Conservation (phyloP, 2,888 invertebrate genomes). For the Drosophila recens region DNA sequence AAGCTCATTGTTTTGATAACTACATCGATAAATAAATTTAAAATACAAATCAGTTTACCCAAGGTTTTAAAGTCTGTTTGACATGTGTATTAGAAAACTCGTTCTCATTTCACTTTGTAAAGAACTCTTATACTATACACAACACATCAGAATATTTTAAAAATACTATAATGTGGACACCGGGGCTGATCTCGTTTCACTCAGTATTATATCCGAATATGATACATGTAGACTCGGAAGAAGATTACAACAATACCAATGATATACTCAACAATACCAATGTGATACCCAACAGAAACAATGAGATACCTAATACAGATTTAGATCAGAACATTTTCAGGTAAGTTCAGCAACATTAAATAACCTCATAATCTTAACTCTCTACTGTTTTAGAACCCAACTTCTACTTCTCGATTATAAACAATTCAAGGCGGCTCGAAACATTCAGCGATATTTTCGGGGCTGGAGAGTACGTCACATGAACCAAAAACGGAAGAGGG, state of each 20-base stretch:
- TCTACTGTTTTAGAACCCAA: slow-evolving; percentile 3
- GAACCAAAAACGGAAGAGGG: background rate
- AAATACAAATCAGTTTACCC: background rate
- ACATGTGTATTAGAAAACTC: background rate
- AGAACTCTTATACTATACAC: background rate
- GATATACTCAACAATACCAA: background rate
- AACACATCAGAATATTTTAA: background rate
- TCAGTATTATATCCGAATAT: background rate
- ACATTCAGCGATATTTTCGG: slow-evolving; percentile 71
- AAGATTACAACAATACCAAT: background rate
- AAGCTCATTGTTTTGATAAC: no score
- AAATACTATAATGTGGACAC: background rate
- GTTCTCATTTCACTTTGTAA: background rate
- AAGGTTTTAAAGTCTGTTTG: background rate
- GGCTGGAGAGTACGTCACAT: slow-evolving; percentile 52
- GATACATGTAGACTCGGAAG: background rate
- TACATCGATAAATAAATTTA: background rate
- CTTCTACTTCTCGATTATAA: slow-evolving; percentile 64
- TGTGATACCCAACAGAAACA: no score
- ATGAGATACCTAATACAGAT: background rate
- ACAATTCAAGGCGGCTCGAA: slow-evolving; percentile 75
- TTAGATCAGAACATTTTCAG: background rate
- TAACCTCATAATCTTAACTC: background rate
- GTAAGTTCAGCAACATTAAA: background rate
- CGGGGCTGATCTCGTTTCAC: background rate